Percentiles rank a stretch among this genome's conserved stretches.
These are phyloP conservation scores for Pipistrellus pygmaeus DNA, from an alignment of 2,797 vertebrate species.

Conservation along the genomic window DNA sequence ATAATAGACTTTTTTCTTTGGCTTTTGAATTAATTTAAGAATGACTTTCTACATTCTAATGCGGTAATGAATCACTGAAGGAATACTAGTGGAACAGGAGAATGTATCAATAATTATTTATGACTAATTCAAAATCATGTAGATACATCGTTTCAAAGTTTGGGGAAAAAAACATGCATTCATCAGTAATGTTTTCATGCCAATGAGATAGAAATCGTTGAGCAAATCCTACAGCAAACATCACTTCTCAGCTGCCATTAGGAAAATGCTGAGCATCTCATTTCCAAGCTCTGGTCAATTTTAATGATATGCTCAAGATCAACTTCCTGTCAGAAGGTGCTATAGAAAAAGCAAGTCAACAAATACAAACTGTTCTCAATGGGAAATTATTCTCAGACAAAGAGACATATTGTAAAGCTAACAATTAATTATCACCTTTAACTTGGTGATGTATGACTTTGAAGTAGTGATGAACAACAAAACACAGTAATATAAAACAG, in stretches of 20 bases:
- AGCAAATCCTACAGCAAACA: conserved; percentile 21
- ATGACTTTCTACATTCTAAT: conserved; percentile 63
- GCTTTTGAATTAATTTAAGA: conserved; percentile 65
- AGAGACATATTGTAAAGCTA: neutral
- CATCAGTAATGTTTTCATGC: conserved; percentile 65
- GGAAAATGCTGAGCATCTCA: conserved; percentile 31
- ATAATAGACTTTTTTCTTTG: conserved; percentile 65
- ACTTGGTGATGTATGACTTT: neutral
- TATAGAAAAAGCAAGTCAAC: conserved; percentile 39
- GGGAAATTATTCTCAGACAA: conserved; percentile 56
- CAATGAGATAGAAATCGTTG: conserved; percentile 43
- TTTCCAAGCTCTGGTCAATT: conserved; percentile 60
- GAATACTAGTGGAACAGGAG: conserved; percentile 18
- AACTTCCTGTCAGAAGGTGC: conserved; percentile 37
- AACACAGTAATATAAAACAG: neutral
- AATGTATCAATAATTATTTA: conserved; percentile 71
- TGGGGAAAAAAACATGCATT: conserved; percentile 60
- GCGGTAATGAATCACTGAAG: conserved; percentile 65
- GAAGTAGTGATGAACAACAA: neutral
- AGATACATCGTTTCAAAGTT: conserved; percentile 50
- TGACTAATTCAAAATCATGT: conserved; percentile 57
- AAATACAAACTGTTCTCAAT: conserved; percentile 45
- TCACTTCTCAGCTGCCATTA: conserved; percentile 56
- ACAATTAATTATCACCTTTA: neutral
- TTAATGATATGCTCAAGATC: conserved; percentile 56